phyloP scores from a whole-genome alignment of 2,888 invertebrate genomes.

The Habroteleia sp. region DNA sequence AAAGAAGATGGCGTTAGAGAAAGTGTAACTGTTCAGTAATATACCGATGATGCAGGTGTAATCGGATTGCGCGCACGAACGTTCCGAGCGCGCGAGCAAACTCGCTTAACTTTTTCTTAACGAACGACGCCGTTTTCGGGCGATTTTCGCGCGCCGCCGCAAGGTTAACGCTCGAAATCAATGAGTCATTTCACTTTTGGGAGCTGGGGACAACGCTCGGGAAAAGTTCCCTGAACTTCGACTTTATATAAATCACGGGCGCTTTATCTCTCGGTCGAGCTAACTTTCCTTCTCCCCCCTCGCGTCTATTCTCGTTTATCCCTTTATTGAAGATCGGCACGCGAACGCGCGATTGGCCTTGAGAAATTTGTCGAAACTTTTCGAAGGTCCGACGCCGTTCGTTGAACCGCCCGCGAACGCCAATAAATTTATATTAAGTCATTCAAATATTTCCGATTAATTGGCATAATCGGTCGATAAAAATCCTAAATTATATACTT shows the following conservation, averaged over 20 bases:
- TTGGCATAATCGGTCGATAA: constrained; percentile 32
- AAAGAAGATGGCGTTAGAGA: constrained; percentile 68
- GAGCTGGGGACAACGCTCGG: constrained; percentile 39
- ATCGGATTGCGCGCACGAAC: constrained; percentile 77
- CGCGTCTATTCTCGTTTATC: constrained; percentile 37
- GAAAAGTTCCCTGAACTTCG: constrained; percentile 44
- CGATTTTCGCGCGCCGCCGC: constrained; percentile 27
- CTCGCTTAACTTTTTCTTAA: no score
- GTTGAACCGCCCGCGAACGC: constrained; percentile 29
- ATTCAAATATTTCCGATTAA: constrained; percentile 24
- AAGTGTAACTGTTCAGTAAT: constrained; percentile 80
- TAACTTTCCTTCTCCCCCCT: not conserved
- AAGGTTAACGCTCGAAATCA: constrained; percentile 49
- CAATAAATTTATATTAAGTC: no score
- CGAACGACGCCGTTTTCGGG: constrained; percentile 15
- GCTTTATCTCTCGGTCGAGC: constrained; percentile 31
- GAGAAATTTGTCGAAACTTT: constrained; percentile 43
- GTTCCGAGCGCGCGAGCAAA: constrained; percentile 28
- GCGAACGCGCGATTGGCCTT: constrained; percentile 42
- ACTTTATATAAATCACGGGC: constrained; percentile 31
- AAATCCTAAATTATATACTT: no score
- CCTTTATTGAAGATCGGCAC: constrained; percentile 22
- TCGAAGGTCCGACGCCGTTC: constrained; percentile 28
- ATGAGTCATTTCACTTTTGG: constrained; percentile 54
- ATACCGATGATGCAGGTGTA: constrained; percentile 78